phyloP scores from a whole-genome alignment of 2,113 vertebrate genomes.

The Ascaphus truei region DNA sequence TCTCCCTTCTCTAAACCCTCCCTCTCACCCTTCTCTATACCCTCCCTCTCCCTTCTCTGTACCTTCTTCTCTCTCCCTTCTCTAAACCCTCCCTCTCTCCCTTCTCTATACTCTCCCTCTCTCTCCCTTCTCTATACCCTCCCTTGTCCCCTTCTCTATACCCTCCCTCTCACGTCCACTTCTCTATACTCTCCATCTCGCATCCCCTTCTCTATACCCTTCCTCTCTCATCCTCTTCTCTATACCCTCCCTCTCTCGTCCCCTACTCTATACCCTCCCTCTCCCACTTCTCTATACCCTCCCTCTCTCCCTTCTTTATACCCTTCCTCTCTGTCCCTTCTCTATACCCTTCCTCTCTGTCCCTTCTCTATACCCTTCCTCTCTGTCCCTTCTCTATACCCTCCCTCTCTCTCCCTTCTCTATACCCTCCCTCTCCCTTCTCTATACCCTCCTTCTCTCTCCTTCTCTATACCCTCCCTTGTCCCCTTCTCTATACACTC shows the following conservation, averaged over 20 bases:
- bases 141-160: too few species aligned
- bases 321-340: not conserved
- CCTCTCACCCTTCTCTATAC: too few species aligned
- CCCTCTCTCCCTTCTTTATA: slow-evolving; percentile 10
- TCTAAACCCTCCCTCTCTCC: slow-evolving; percentile 12
- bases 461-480: too few species aligned
- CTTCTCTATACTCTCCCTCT: slow-evolving; percentile 39
- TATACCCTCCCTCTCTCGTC: too few species aligned
- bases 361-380: not conserved
- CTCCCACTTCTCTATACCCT: not conserved
- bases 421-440: not conserved
- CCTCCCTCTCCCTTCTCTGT: too few species aligned
- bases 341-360: too few species aligned
- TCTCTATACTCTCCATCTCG: not conserved
- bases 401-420: not conserved
- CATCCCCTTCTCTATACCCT: slow-evolving; percentile 26
- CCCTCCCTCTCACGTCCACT: not conserved
- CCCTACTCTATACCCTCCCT: not conserved
- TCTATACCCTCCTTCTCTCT: too few species aligned
- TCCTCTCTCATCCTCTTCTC: too few species aligned
- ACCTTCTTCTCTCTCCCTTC: not conserved
- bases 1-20: too few species aligned
- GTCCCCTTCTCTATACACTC: not conserved
- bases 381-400: not conserved
- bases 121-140: not conserved